Evolutionary conservation across 2,797 vertebrate genomes (phyloP).

Genomic region (Aeoliscus strigatus): DNA sequence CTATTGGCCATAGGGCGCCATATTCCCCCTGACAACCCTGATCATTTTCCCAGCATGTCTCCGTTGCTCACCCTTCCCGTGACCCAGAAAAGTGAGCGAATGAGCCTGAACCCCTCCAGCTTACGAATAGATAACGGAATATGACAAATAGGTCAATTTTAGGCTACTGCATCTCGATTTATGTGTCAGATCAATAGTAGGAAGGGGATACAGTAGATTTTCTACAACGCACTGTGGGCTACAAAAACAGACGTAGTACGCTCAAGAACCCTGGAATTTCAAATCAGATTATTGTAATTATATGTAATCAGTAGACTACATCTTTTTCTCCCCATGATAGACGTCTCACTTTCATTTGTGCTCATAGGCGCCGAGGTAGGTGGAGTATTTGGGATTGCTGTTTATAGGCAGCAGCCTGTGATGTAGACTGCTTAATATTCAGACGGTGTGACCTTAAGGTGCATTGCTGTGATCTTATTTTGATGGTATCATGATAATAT

Average conservation of each 20-base stretch:
- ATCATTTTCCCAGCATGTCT: conserved; percentile 1
- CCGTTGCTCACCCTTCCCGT: background rate
- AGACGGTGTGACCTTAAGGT: conserved; percentile 12
- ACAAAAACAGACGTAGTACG: background rate
- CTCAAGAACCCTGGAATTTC: background rate
- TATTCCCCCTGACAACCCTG: background rate
- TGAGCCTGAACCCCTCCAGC: conserved; percentile 8
- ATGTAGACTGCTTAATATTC: conserved; percentile 15
- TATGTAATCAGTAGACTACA: too few relatives aligned
- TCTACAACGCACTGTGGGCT: conserved; percentile 4
- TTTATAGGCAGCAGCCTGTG: background rate
- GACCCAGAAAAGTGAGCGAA: conserved; percentile 5
- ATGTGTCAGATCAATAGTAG: conserved; percentile 61
- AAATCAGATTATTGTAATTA: conserved; percentile 1
- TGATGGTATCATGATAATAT: conserved; percentile 11
- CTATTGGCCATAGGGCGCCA: too few relatives aligned
- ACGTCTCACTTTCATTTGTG: too few relatives aligned
- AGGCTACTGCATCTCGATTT: conserved; percentile 35
- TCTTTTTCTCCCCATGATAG: too few relatives aligned
- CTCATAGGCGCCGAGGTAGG: too few relatives aligned
- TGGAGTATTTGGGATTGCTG: too few relatives aligned
- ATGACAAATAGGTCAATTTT: conserved; percentile 50
- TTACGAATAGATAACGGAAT: conserved; percentile 29
- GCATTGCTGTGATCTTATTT: conserved; percentile 6
- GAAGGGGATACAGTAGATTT: conserved; percentile 28